Percentiles rank a stretch among this genome's conserved stretches.
These are phyloP conservation scores for Heliothis peltigera DNA, from an alignment of 2,888 invertebrate species.

Conservation along the genomic window DNA sequence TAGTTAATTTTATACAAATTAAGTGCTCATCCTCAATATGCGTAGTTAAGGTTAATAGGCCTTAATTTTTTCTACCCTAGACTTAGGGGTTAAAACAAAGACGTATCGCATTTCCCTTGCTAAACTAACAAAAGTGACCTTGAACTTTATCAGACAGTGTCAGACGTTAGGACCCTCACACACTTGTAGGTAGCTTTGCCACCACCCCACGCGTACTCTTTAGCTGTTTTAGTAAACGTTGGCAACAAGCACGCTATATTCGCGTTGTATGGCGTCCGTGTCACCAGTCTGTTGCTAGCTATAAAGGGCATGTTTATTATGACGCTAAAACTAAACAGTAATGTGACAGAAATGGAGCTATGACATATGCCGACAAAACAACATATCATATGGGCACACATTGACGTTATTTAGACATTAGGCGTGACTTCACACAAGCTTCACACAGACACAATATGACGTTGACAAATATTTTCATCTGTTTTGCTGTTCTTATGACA, in stretches of 20 bases:
- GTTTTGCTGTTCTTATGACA: constrained; percentile 6
- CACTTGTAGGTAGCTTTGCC: constrained; percentile 13
- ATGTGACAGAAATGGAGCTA: constrained; percentile 24
- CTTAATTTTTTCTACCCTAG: background rate
- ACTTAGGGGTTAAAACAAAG: constrained; percentile 15
- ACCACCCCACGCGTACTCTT: constrained; percentile 17
- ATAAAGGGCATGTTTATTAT: constrained; percentile 17
- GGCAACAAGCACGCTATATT: constrained; percentile 16
- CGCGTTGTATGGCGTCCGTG: background rate
- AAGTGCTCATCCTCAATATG: too few species aligned
- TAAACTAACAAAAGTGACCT: constrained; percentile 25
- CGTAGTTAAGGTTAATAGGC: too few species aligned
- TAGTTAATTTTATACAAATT: too few species aligned
- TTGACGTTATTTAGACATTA: constrained; percentile 17
- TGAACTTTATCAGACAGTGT: constrained; percentile 30
- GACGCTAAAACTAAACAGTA: constrained; percentile 34
- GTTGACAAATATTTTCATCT: constrained; percentile 41
- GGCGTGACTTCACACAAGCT: constrained; percentile 17
- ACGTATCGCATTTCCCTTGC: constrained; percentile 1
- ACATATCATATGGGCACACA: constrained; percentile 6
- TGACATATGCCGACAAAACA: constrained; percentile 21
- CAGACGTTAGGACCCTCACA: constrained; percentile 15
- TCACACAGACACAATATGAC: constrained; percentile 15
- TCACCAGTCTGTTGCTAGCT: constrained; percentile 19
- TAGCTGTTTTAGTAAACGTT: constrained; percentile 18